Percentiles rank a stretch among this genome's conserved stretches.
Evolutionary conservation across 2,888 invertebrate species (phyloP).

Genomic region (Epirrita christyi): DNA sequence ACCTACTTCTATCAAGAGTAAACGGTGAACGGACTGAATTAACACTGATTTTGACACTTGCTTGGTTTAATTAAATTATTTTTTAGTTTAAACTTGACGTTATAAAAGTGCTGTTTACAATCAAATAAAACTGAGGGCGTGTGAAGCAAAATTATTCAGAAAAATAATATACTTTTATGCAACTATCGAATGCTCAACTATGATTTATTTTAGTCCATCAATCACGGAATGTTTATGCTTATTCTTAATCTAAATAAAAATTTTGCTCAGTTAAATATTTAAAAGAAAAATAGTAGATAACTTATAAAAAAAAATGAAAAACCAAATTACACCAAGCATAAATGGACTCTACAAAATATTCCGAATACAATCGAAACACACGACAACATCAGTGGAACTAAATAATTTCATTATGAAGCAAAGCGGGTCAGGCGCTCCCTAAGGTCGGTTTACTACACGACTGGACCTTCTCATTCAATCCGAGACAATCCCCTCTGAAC

Average conservation of each 20-base stretch:
- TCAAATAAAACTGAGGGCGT: neutral
- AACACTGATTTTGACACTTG: neutral
- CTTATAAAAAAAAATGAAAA: neutral
- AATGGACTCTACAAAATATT: neutral
- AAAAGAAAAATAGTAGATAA: too few relatives aligned
- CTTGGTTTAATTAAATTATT: too few relatives aligned
- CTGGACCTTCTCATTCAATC: slow-evolving; percentile 42
- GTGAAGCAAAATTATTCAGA: neutral
- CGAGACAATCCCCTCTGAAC: slow-evolving; percentile 50
- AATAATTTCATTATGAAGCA: slow-evolving; percentile 25
- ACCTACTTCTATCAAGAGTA: too few relatives aligned
- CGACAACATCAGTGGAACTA: slow-evolving; percentile 11
- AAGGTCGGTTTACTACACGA: slow-evolving; percentile 31
- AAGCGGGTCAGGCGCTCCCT: slow-evolving; percentile 15
- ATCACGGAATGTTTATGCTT: too few relatives aligned
- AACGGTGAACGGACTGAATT: neutral
- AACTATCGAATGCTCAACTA: too few relatives aligned
- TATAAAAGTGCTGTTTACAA: neutral
- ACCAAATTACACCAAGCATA: neutral
- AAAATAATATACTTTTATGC: too few relatives aligned
- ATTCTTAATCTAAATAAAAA: too few relatives aligned
- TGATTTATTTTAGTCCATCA: too few relatives aligned
- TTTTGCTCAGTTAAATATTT: too few relatives aligned
- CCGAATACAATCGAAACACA: slow-evolving; percentile 1
- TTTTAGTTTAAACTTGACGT: neutral